Percentiles rank a stretch among this genome's conserved stretches.
phyloP scores from a whole-genome alignment of 2,797 vertebrate species.

The Nyctalus aviator region DNA sequence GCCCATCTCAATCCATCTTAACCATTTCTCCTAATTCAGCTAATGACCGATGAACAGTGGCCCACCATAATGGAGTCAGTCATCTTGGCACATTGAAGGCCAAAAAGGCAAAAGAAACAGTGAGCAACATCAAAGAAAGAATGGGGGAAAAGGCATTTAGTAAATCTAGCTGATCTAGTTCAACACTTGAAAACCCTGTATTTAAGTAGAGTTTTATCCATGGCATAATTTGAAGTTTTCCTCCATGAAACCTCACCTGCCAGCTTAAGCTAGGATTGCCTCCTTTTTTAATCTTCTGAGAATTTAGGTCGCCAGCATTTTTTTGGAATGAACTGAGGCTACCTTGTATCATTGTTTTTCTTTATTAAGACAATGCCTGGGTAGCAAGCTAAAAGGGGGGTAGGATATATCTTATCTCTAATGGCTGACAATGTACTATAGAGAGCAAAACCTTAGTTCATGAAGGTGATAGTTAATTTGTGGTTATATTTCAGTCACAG shows the following conservation, averaged over 20 bases:
- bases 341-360: background rate
- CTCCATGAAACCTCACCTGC: background rate
- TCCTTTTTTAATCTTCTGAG: background rate
- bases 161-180: constrained; percentile 17
- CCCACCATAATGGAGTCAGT: background rate
- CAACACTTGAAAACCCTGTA: background rate
- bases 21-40: background rate
- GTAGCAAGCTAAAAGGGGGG: background rate
- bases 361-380: background rate
- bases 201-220: background rate
- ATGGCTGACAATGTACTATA: background rate
- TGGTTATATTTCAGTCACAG: background rate
- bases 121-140: background rate
- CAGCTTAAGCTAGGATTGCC: background rate
- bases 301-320: constrained; percentile 27
- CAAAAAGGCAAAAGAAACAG: background rate
- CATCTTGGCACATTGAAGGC: background rate
- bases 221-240: background rate
- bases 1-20: background rate
- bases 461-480: background rate
- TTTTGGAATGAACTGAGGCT: background rate
- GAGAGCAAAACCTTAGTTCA: constrained; percentile 3
- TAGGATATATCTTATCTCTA: background rate
- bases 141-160: background rate
- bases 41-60: constrained; percentile 11